A percentile compares a stretch with the other conserved stretches of the same genome.
phyloP scores from a whole-genome alignment of 2,113 vertebrate species.

The Craseonycteris thonglongyai region DNA sequence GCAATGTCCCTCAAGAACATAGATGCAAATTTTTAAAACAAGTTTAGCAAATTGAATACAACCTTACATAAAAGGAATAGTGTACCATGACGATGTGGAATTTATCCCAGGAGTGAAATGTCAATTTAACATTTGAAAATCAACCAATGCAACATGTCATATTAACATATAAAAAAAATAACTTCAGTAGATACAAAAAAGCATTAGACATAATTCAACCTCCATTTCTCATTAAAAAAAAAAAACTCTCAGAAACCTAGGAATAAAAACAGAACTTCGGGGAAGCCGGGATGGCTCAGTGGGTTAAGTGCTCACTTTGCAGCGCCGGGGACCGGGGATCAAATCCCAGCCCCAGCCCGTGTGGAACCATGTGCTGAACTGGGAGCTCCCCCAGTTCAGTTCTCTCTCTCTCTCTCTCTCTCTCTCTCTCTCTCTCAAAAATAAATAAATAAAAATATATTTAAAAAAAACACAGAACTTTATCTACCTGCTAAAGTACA shows the following conservation, averaged over 20 bases:
- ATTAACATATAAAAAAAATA: not conserved
- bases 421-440: too few species aligned
- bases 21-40: not conserved
- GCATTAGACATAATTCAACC: not conserved
- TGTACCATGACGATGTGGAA: not conserved
- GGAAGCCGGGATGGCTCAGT: too few species aligned
- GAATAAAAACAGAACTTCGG: not conserved
- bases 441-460: too few species aligned
- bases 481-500: not conserved
- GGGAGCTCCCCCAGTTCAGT: too few species aligned
- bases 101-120: not conserved
- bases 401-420: too few species aligned
- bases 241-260: not conserved
- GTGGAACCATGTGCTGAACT: too few species aligned
- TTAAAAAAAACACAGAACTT: not conserved
- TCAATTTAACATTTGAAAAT: not conserved
- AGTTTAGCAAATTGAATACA: not conserved
- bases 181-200: not conserved
- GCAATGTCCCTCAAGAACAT: not conserved
- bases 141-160: not conserved
- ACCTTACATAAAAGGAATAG: not conserved
- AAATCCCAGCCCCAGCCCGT: too few species aligned
- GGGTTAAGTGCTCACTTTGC: too few species aligned
- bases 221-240: not conserved
- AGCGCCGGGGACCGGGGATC: too few species aligned